Evolutionary conservation across 2,888 invertebrate species (phyloP), one percentile per base, ranked within the genome.

Genomic region (Xanthia togata): DNA sequence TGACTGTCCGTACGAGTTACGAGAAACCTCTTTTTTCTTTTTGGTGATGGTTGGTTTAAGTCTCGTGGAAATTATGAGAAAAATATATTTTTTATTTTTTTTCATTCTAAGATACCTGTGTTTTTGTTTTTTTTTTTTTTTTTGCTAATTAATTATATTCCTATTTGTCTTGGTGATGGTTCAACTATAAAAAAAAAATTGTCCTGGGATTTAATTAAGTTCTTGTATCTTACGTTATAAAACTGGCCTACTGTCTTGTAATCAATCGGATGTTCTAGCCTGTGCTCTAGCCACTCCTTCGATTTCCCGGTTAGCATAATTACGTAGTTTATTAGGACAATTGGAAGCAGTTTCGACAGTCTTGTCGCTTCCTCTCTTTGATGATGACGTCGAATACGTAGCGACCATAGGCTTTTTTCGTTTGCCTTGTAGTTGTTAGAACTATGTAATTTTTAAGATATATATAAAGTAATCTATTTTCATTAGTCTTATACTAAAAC

Each of bases 271-370:
- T 41, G 73, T 77, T 62, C 35, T 4, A 72, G 53, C 38, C 47
- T 26, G 41, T 41, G 73, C 74, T 62, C 35, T 4, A 72, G 53
- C 38, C 47, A 72, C 74, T 74, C 75, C 80, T 90, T 89, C 87
- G 87, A 90, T 89, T 90, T 86, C 78, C 81, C 82, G 80, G 83
- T 82, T 65, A 74, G 76, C 74, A 83, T 89, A 92, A 92, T 80
- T 80, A 59, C 80, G 84, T 50, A 50, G 78, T 64, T 80, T 72
- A 80, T 93, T 91, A 89, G 87, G 89, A 77, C 92, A 94, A 94
- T 94, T 93, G 92, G 86, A 73, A 84, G 84, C 84, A 86, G 84
- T 89, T 90, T 88, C 80, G 87, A 86, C 88, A 86, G 86, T 89
- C 59, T 82, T 74, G 90, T 81, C 90, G 92, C 88, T 91, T 91